phyloP scores from a whole-genome alignment of 2,888 invertebrate genomes.

The Latrodectus hesperus region DNA sequence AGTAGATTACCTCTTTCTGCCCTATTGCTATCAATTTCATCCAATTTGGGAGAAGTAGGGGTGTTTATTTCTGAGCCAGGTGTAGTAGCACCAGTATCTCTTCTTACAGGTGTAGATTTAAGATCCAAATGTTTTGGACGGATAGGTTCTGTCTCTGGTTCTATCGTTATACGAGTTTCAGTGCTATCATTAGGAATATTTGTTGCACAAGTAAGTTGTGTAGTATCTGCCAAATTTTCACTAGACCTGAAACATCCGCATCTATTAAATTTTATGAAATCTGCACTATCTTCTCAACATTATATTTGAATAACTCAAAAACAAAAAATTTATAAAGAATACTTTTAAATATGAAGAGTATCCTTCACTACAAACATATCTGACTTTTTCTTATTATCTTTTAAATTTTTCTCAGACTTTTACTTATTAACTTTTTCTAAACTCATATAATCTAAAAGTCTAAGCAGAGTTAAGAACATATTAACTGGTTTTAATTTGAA shows the following conservation, averaged over 20 bases:
- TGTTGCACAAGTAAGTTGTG: constrained; percentile 49
- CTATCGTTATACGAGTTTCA: constrained; percentile 60
- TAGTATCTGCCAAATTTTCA: constrained; percentile 57
- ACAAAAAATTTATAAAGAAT: no score
- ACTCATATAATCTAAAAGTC: no score
- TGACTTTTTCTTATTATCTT: no score
- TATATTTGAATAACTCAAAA: no score
- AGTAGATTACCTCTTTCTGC: constrained; percentile 56
- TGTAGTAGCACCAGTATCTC: neutral
- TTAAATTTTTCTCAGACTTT: no score
- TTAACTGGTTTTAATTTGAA: no score
- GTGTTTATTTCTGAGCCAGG: constrained; percentile 33
- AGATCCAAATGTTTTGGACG: constrained; percentile 43
- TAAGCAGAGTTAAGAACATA: no score
- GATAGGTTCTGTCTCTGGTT: constrained; percentile 40
- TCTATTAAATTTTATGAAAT: no score
- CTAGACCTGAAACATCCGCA: constrained; percentile 19
- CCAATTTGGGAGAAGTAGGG: constrained; percentile 42
- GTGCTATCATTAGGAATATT: constrained; percentile 50
- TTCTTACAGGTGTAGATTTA: constrained; percentile 15
- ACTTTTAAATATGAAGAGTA: no score
- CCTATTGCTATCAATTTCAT: constrained; percentile 58
- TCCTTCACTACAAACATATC: no score
- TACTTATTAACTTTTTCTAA: no score
- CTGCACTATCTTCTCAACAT: no score